Evolutionary conservation across 2,113 vertebrate species (phyloP).

Genomic region (Tenrec ecaudatus): DNA sequence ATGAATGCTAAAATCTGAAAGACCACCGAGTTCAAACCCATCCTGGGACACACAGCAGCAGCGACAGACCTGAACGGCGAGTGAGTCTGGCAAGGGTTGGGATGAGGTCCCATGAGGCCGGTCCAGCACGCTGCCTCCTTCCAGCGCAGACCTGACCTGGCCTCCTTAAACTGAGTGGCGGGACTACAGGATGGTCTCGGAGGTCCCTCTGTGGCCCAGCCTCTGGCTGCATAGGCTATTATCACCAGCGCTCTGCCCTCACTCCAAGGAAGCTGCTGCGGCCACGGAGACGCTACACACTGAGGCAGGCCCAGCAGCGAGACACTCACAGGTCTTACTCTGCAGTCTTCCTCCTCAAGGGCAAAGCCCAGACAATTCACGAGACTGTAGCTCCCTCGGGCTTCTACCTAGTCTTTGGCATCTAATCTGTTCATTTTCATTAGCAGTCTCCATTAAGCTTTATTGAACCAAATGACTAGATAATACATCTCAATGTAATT

Average conservation of each 20-base stretch:
- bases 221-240: neutral
- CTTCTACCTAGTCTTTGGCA: constrained; percentile 30
- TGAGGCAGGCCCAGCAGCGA: neutral
- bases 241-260: constrained; percentile 1
- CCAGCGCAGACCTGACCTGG: neutral
- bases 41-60: neutral
- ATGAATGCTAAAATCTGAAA: constrained; percentile 32
- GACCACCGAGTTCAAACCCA: constrained; percentile 28
- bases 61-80: neutral
- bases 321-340: neutral
- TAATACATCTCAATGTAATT: constrained; percentile 69
- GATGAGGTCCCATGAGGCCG: neutral
- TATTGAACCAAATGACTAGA: constrained; percentile 66
- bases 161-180: constrained; percentile 4
- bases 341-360: constrained; percentile 8
- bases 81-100: neutral
- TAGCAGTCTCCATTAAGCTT: constrained; percentile 59
- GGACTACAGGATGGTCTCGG: neutral
- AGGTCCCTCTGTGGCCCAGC: constrained; percentile 18
- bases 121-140: neutral
- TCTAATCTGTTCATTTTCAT: constrained; percentile 62
- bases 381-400: constrained; percentile 24
- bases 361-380: constrained; percentile 45
- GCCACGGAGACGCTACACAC: constrained; percentile 14
- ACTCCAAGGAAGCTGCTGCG: constrained; percentile 22